Evolutionary conservation across 2,113 vertebrate genomes (phyloP), one percentile per base, ranked within the genome.

Genomic region (Entomyzon cyanotis): DNA sequence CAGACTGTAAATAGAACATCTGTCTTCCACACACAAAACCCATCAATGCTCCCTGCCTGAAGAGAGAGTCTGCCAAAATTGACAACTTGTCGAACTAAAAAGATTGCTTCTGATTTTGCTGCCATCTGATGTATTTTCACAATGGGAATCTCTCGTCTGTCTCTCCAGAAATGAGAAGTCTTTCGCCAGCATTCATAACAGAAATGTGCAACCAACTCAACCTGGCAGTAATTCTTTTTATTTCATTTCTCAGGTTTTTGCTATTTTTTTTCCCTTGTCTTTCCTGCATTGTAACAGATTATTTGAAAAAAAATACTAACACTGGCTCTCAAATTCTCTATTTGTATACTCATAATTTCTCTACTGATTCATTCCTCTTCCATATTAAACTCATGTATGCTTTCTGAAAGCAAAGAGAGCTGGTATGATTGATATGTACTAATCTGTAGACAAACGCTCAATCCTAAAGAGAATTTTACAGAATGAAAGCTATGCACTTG

Each of bases 1-100:
- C 11, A 64, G 78, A 93, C 49, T 76, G 53, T 82, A 95, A 96
- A 91, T 41, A 55, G 42, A 96, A 93, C 81, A 95, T 85, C 95
- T 94, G 93, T 84, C 71, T 92, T 95, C 64, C 44, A 46, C 52
- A 81, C 39, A 95, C 71, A 97, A 92, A 96, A 58, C 28, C 46
- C 58, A 68, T 64, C 83, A 78, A 17, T 50, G 75, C 50, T 86
- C 23, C 22, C 62, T 83, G 64, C 30, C 73, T 41, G 23, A 91
- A 91, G 44, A 79, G 22, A 91, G 23, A 76, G 16, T 18, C 39
- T 24, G 68, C 50, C 90, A 96, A 91, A 95, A 96, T 55, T 87
- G 92, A 96, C 74, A 93, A 85, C 56, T 76, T 84, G 59, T 93
- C 21, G 12, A 94, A 89, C 86, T 87, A 78, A 80, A 92, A 69